These are phyloP conservation scores for Pseudomyrmex gracilis DNA, from an alignment of 1,140 invertebrate species.

Conservation along the genomic window DNA sequence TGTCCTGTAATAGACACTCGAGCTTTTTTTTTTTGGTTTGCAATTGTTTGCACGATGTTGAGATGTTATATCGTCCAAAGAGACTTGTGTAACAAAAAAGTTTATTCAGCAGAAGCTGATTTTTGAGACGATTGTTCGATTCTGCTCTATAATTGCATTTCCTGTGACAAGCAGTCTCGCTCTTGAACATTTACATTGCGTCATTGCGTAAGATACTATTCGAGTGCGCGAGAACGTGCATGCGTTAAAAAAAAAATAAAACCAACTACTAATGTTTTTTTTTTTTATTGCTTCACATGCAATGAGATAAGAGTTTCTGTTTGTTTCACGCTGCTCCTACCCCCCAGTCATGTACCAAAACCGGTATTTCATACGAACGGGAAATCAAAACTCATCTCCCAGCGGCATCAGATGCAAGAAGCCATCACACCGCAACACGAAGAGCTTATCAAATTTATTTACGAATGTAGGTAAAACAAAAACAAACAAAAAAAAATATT, in stretches of 20 bases:
- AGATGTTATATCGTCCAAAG: neutral
- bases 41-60: neutral
- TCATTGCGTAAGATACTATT: constrained; percentile 22
- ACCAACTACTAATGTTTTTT: neutral
- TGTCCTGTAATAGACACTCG: neutral
- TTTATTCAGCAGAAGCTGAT: neutral
- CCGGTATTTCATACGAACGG: constrained; percentile 90
- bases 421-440: constrained; percentile 90
- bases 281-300: neutral
- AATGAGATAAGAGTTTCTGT: constrained; percentile 10
- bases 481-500: too few relatives aligned
- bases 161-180: neutral
- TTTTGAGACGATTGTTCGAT: neutral
- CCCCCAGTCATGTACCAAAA: constrained; percentile 87
- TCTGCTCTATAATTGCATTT: neutral
- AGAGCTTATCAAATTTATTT: constrained; percentile 91
- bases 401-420: constrained; percentile 88
- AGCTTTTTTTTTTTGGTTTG: neutral
- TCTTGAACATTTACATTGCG: neutral
- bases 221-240: too few relatives aligned
- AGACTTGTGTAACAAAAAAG: neutral
- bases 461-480: constrained; percentile 90
- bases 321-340: constrained; percentile 47
- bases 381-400: constrained; percentile 87
- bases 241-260: constrained; percentile 10